phyloP scores from a whole-genome alignment of 2,113 vertebrate species.

The Cynocephalus volans region DNA sequence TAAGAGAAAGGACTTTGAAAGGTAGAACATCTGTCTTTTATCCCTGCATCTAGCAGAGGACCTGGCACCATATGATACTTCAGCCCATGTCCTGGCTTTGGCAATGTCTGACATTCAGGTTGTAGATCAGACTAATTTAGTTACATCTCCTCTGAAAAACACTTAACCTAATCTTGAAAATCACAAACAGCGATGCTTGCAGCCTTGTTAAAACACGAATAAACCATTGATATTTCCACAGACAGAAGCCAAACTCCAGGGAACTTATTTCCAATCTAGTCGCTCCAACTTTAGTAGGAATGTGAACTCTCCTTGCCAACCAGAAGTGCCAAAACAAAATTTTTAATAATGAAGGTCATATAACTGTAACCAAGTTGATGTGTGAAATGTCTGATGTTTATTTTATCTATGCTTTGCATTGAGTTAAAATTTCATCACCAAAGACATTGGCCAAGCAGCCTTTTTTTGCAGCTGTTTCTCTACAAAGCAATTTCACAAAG shows the following conservation, averaged over 20 bases:
- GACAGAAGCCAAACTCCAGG: slow-evolving; percentile 55
- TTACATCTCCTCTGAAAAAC: slow-evolving; percentile 23
- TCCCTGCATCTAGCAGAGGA: neutral
- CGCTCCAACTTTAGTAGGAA: neutral
- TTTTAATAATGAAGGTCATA: slow-evolving; percentile 59
- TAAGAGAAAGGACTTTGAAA: neutral
- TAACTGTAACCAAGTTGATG: neutral
- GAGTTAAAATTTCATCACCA: slow-evolving; percentile 36
- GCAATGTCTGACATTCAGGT: neutral
- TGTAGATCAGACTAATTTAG: neutral
- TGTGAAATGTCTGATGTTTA: slow-evolving; percentile 60
- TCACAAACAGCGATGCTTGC: slow-evolving; percentile 57
- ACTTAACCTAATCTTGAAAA: slow-evolving; percentile 54
- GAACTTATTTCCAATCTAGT: slow-evolving; percentile 52
- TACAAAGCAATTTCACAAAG: slow-evolving; percentile 78
- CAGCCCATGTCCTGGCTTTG: fast-evolving
- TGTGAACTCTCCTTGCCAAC: neutral
- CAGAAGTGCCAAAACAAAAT: neutral
- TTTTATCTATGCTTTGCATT: slow-evolving; percentile 68
- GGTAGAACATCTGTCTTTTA: neutral
- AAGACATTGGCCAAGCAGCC: slow-evolving; percentile 22
- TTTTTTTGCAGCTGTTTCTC: slow-evolving; percentile 76
- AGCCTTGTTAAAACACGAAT: slow-evolving; percentile 9
- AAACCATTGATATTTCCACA: slow-evolving; percentile 71
- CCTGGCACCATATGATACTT: neutral